Evolutionary conservation across 2,888 invertebrate genomes (phyloP).

Genomic region (Tribolium freemani): DNA sequence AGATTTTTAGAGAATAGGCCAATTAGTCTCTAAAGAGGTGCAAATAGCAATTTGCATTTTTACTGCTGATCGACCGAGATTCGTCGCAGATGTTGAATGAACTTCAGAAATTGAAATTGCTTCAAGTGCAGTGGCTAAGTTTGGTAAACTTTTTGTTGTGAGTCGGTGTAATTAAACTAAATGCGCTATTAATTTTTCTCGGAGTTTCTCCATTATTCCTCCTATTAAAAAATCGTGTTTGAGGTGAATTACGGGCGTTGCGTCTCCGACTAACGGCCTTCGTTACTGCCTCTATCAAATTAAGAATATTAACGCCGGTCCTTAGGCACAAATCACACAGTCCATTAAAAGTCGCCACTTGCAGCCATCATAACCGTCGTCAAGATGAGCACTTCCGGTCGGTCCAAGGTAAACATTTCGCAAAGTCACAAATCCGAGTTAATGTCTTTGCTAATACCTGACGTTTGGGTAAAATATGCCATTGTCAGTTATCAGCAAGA

Average conservation of each 20-base stretch:
- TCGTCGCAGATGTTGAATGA: too few species aligned
- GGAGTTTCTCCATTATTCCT: neutral
- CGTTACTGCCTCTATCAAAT: conserved; percentile 10
- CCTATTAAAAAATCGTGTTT: neutral
- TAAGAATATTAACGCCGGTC: conserved; percentile 15
- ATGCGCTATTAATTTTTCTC: neutral
- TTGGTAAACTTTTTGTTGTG: too few species aligned
- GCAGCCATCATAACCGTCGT: neutral
- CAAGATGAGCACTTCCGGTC: conserved; percentile 1
- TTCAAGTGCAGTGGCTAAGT: too few species aligned
- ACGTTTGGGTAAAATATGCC: conserved; percentile 51
- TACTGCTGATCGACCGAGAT: too few species aligned
- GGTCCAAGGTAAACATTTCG: conserved; percentile 30
- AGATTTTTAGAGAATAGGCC: too few species aligned
- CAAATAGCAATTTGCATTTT: too few species aligned
- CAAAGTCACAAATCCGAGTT: conserved; percentile 21
- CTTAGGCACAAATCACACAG: conserved; percentile 9
- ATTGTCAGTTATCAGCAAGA: conserved; percentile 54
- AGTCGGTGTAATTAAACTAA: neutral
- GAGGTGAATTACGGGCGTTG: neutral
- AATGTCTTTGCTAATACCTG: conserved; percentile 47
- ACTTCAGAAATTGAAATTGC: too few species aligned
- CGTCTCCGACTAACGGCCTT: neutral
- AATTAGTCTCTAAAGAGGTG: too few species aligned
- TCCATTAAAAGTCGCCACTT: conserved; percentile 4